Evolutionary conservation across 2,888 invertebrate species (phyloP).

Genomic region (Parnassius apollo): DNA sequence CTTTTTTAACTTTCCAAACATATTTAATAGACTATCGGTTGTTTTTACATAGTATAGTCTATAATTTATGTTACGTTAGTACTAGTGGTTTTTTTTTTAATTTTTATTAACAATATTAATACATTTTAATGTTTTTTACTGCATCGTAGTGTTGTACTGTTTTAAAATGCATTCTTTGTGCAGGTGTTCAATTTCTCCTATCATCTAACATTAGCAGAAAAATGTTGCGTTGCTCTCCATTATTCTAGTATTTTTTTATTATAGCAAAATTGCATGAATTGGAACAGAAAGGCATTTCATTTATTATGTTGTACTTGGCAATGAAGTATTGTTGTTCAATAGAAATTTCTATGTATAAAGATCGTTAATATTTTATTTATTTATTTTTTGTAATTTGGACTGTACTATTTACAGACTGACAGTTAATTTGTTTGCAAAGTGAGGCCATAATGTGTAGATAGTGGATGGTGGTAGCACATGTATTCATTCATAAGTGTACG

Average conservation of each 20-base stretch:
- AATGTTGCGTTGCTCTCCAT: conserved; percentile 78
- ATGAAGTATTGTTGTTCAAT: conserved; percentile 45
- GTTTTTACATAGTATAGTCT: conserved; percentile 42
- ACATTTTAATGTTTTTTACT: conserved; percentile 58
- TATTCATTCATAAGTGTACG: conserved; percentile 30
- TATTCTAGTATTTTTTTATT: conserved; percentile 53
- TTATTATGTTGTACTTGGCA: conserved; percentile 57
- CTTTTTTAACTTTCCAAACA: conserved; percentile 48
- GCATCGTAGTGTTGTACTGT: conserved; percentile 77
- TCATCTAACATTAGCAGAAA: conserved; percentile 80
- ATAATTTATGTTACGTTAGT: conserved; percentile 41
- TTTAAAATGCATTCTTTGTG: conserved; percentile 78
- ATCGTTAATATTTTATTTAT: conserved; percentile 28
- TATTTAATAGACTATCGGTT: conserved; percentile 51
- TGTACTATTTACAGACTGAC: conserved; percentile 43
- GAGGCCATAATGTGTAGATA: conserved; percentile 67
- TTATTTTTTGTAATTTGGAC: conserved; percentile 22
- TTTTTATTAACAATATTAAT: conserved; percentile 69
- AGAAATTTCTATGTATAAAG: conserved; percentile 34
- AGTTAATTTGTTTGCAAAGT: conserved; percentile 70
- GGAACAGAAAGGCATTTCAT: conserved; percentile 62
- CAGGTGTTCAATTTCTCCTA: conserved; percentile 79
- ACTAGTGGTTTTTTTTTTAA: conserved; percentile 47
- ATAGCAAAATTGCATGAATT: conserved; percentile 65
- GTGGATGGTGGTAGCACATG: conserved; percentile 72